phyloP scores from a whole-genome alignment of 2,113 vertebrate genomes.

The Caranx ignobilis region DNA sequence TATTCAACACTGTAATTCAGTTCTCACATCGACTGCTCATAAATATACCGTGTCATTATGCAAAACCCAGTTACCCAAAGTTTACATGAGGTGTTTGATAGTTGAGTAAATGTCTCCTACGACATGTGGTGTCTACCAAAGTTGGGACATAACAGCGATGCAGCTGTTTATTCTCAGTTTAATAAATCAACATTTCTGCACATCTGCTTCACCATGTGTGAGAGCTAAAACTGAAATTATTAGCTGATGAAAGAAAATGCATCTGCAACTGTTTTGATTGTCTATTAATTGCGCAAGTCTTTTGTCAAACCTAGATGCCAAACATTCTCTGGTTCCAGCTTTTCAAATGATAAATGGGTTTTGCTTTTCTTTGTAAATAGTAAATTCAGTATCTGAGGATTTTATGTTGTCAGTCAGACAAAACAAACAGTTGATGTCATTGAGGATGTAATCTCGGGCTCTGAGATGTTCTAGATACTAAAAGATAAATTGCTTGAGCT shows the following conservation, averaged over 20 bases:
- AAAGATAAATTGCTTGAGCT: background rate
- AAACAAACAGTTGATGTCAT: too few relatives aligned
- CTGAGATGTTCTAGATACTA: too few relatives aligned
- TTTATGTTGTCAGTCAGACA: too few relatives aligned
- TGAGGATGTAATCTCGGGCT: too few relatives aligned
- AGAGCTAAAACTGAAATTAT: background rate
- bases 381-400: too few relatives aligned
- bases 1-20: background rate
- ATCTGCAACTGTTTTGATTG: background rate
- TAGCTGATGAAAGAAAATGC: background rate
- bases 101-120: too few relatives aligned
- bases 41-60: background rate
- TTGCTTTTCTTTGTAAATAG: background rate
- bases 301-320: background rate
- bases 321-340: background rate
- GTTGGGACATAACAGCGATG: too few relatives aligned
- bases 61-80: background rate
- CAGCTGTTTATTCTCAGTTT: too few relatives aligned
- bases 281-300: background rate
- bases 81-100: background rate
- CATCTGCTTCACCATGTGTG: background rate
- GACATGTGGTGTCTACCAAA: too few relatives aligned
- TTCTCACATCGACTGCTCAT: background rate
- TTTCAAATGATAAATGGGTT: background rate
- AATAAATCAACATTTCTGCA: too few relatives aligned